Conservation (phyloP, 1,140 invertebrate species). For the Diabrotica undecimpunctata region DNA sequence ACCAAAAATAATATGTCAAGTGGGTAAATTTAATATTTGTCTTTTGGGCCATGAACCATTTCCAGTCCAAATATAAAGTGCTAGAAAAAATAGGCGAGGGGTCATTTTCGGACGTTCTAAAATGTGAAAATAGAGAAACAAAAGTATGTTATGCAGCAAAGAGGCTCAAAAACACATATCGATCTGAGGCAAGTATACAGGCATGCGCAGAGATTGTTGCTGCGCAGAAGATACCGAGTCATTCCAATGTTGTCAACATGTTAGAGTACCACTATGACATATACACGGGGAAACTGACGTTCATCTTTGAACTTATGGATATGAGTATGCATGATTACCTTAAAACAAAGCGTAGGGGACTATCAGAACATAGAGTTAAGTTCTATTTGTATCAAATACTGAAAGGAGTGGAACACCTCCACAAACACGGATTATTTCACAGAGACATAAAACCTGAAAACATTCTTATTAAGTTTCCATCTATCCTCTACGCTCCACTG, state of each 20-base stretch:
- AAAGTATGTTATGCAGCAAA: constrained; percentile 60
- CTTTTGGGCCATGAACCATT: constrained; percentile 4
- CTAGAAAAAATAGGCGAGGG: constrained; percentile 62
- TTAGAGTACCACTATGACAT: constrained; percentile 58
- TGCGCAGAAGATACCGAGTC: constrained; percentile 55
- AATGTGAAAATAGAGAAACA: constrained; percentile 58
- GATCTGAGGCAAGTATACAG: constrained; percentile 49
- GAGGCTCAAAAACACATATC: constrained; percentile 60
- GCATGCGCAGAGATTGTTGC: constrained; percentile 60
- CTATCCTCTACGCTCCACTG: constrained; percentile 15
- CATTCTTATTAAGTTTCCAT: constrained; percentile 55
- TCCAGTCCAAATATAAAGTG: constrained; percentile 52
- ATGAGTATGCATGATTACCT: constrained; percentile 67
- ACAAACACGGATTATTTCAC: constrained; percentile 64
- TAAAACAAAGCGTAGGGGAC: constrained; percentile 22
- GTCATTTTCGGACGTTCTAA: constrained; percentile 67
- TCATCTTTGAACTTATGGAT: constrained; percentile 68
- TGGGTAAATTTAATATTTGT: neutral
- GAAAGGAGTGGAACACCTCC: constrained; percentile 54
- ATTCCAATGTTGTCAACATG: constrained; percentile 61
- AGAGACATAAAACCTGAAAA: constrained; percentile 71
- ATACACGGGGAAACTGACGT: constrained; percentile 53
- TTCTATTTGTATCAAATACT: constrained; percentile 58
- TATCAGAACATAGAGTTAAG: constrained; percentile 48
- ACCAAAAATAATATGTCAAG: neutral